Evolutionary conservation across 2,113 vertebrate genomes (phyloP).

Genomic region (Onychorhynchus coronatus): DNA sequence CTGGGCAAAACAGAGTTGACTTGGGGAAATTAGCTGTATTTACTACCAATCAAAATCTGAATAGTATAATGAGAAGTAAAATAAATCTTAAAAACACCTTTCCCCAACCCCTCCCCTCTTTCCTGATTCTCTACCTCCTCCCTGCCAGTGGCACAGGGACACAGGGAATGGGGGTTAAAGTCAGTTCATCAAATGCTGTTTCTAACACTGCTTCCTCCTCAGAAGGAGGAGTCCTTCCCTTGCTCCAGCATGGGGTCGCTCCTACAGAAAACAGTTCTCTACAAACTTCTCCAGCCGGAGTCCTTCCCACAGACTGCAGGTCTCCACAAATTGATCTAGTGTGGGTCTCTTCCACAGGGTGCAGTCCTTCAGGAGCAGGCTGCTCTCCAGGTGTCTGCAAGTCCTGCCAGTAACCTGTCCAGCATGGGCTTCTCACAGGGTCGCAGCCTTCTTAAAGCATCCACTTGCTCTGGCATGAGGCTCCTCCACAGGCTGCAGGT

Average conservation of each 20-base stretch:
- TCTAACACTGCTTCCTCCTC: neutral
- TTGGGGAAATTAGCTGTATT: neutral
- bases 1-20: neutral
- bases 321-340: neutral
- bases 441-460: neutral
- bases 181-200: neutral
- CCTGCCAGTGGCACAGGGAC: neutral
- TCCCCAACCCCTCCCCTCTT: neutral
- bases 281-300: neutral
- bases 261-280: neutral
- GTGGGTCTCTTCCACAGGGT: neutral
- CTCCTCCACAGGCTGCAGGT: neutral
- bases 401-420: neutral
- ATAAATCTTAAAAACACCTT: neutral
- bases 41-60: neutral
- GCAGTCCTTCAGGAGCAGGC: neutral
- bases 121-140: neutral
- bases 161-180: neutral
- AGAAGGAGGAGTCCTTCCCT: neutral
- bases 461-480: neutral
- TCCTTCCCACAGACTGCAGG: neutral
- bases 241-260: accelerated
- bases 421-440: neutral
- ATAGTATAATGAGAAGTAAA: neutral
- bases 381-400: neutral